A percentile compares a stretch with the other conserved stretches of the same genome.
These are phyloP conservation scores for Lymantria monacha DNA, from an alignment of 2,888 invertebrate species.

Conservation along the genomic window DNA sequence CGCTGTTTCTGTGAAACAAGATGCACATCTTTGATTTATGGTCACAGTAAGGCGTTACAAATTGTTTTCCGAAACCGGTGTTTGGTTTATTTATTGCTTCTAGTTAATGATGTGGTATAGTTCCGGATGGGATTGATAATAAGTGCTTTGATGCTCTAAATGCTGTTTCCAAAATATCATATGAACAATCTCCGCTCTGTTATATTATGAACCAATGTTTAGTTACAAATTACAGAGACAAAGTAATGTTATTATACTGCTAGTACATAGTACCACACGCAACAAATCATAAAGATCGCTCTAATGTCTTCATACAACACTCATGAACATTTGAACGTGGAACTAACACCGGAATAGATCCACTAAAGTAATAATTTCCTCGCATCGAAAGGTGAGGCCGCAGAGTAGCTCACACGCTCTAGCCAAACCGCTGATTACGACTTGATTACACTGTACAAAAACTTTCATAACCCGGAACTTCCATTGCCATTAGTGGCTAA, in stretches of 20 bases:
- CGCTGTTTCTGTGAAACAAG: slow-evolving; percentile 70
- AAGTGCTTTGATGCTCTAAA: slow-evolving; percentile 20
- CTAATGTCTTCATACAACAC: slow-evolving; percentile 75
- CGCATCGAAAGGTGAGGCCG: slow-evolving; percentile 43
- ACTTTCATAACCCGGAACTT: slow-evolving; percentile 78
- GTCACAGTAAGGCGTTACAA: slow-evolving; percentile 65
- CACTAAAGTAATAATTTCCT: slow-evolving; percentile 72
- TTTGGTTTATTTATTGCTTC: slow-evolving; percentile 54
- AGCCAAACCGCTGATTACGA: slow-evolving; percentile 72
- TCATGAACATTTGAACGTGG: slow-evolving; percentile 53
- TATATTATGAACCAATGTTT: slow-evolving; percentile 47
- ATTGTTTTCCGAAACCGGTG: slow-evolving; percentile 62
- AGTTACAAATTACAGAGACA: slow-evolving; percentile 61
- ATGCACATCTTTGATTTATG: slow-evolving; percentile 69
- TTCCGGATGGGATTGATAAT: slow-evolving; percentile 20
- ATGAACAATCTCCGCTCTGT: slow-evolving; percentile 44
- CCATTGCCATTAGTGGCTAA: slow-evolving; percentile 70
- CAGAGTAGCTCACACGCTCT: slow-evolving; percentile 73
- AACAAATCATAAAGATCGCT: slow-evolving; percentile 67
- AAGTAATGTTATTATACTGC: slow-evolving; percentile 62
- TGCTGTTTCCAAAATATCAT: slow-evolving; percentile 36
- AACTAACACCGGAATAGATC: slow-evolving; percentile 55
- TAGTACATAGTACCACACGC: slow-evolving; percentile 68
- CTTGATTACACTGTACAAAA: slow-evolving; percentile 79
- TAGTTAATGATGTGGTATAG: slow-evolving; percentile 40